Conservation (phyloP, 2,888 invertebrate genomes). For the Halictus ligatus region DNA sequence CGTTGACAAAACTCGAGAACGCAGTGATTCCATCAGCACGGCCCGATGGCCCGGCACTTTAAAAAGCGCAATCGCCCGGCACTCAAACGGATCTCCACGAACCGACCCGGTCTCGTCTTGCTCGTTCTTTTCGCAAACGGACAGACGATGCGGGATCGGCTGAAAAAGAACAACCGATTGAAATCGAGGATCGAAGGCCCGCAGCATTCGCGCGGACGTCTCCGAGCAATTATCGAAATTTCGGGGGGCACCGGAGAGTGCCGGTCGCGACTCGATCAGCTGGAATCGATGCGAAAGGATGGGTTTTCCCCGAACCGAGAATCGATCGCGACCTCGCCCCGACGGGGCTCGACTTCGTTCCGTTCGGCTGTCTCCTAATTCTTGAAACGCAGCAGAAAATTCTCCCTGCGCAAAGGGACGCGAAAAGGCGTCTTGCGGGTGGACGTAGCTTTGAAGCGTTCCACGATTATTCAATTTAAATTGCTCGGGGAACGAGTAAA, state of each 20-base stretch:
- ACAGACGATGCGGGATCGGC: conserved; percentile 7
- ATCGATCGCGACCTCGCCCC: conserved; percentile 34
- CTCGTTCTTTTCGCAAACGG: conserved; percentile 6
- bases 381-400: conserved; percentile 67
- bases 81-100: not conserved
- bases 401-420: conserved; percentile 48
- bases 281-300: conserved; percentile 11
- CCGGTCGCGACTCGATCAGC: conserved; percentile 5
- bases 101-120: not conserved
- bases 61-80: not conserved
- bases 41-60: not conserved
- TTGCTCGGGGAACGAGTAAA: not conserved
- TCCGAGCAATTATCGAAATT: conserved; percentile 48
- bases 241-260: not conserved
- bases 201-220: conserved; percentile 14
- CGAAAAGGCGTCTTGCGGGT: conserved; percentile 11
- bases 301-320: not conserved
- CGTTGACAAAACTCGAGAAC: too few species aligned
- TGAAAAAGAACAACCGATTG: conserved; percentile 25
- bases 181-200: conserved; percentile 27
- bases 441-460: not conserved
- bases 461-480: not conserved
- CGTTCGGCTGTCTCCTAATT: conserved; percentile 4
- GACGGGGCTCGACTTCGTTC: not conserved
- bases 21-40: not conserved